Evolutionary conservation across 2,888 invertebrate species (phyloP).

Genomic region (Scaptomyza tumidula): DNA sequence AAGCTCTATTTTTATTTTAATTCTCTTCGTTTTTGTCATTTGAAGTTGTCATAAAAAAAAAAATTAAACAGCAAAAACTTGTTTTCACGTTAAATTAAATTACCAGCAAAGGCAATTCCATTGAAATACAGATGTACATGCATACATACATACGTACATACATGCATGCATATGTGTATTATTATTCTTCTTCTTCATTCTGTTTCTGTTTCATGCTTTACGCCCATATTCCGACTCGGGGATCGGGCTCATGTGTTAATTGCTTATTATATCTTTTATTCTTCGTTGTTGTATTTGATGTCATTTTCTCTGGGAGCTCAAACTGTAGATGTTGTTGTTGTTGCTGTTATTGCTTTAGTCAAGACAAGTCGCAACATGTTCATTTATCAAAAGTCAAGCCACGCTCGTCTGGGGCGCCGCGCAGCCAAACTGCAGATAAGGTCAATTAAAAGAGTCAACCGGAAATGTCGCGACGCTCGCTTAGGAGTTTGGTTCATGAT

Average conservation of each 20-base stretch:
- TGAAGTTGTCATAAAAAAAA: constrained; percentile 56
- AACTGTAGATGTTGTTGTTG: constrained; percentile 17
- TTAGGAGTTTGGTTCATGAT: constrained; percentile 45
- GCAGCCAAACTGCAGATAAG: constrained; percentile 72
- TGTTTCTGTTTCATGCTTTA: constrained; percentile 56
- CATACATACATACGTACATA: constrained; percentile 2
- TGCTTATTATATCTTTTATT: constrained; percentile 77
- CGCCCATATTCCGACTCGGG: constrained; percentile 60
- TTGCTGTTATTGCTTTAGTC: constrained; percentile 2
- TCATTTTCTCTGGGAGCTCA: constrained; percentile 56
- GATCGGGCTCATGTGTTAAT: constrained; percentile 67
- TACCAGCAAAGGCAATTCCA: constrained; percentile 72
- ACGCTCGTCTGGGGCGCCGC: constrained; percentile 63
- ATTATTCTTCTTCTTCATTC: constrained; percentile 26
- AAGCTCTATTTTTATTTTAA: constrained; percentile 36
- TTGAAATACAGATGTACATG: constrained; percentile 53
- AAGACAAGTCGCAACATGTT: constrained; percentile 61
- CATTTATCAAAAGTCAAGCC: constrained; percentile 78
- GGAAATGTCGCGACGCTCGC: constrained; percentile 81
- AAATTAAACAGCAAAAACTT: constrained; percentile 48
- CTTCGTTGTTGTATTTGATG: constrained; percentile 47
- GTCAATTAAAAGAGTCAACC: constrained; percentile 83
- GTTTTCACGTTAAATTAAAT: constrained; percentile 76
- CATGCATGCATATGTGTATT: constrained; percentile 15
- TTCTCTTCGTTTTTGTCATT: constrained; percentile 37